Base-by-base conservation (phyloP, 2,113 vertebrate genomes). In the Leiothrix lutea region DNA sequence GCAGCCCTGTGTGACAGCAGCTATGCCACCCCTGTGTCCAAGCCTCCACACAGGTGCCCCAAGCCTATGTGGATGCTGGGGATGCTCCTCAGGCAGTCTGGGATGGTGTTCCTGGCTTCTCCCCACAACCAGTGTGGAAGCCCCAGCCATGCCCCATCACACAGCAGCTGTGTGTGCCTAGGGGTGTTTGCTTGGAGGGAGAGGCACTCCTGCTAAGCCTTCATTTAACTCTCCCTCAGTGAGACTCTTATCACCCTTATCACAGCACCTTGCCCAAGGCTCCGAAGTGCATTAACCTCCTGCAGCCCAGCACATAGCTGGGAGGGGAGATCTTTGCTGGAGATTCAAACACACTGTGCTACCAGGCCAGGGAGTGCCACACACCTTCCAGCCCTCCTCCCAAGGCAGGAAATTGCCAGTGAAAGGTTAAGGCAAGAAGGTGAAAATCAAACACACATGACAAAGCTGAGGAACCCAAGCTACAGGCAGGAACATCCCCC, bases 51-150 rank as follows among this genome's bases (percentile, higher is more conserved):
- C 0, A 12, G 36, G 19, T 6, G 4, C 47, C 66, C n/a, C 60
- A 45, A 0, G 3, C 9, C 56, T 5, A 0, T 22, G 60, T 33
- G 0, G 0, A 23, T 2, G 48, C 38, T 57, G 70, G 44, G 48
- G 26, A 71, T 23, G 60, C 57, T 91, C 31, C 64, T 28, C 1
- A 1, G 44, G 54, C 65, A 87, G 31, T 15, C 29, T 40, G 35
- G 38, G 47, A 42, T 71, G 47, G 6, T 17, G n/a, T 35, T 31
- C 60, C 70, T 6, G 3, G 11, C 64, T 56, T 45, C 36, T 80
- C n/a, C 38, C 71, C 2, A 5, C 57, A 65, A 13, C 3, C 0
- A 1, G 36, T 5, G 20, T 38, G 60, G 67, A 67, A 47, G 56
- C 22, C 33, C 22, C 31, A 26, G 66, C 12, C 6, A 47, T 0